phyloP scores from a whole-genome alignment of 2,797 vertebrate species.

The Calcarius lapponicus region DNA sequence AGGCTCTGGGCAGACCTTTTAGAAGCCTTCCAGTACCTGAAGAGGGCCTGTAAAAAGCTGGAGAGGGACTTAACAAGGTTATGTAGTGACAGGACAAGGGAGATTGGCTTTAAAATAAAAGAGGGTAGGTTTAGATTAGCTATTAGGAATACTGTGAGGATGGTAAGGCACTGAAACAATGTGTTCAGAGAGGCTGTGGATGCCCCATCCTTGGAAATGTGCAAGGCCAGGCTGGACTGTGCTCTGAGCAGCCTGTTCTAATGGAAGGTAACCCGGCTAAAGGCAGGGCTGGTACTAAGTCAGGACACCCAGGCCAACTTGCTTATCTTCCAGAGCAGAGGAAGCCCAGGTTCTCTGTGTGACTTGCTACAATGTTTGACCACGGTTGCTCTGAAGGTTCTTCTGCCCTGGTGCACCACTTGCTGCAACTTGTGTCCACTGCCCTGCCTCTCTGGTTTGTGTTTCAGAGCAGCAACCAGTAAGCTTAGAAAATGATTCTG shows the following conservation, averaged over 20 bases:
- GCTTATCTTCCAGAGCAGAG: neutral
- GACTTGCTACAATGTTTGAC: neutral
- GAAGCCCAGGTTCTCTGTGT: neutral
- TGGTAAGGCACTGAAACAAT: neutral
- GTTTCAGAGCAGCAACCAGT: neutral
- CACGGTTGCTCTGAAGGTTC: neutral
- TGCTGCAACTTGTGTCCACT: neutral
- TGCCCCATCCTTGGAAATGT: neutral
- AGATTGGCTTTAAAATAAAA: neutral
- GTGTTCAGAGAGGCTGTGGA: neutral
- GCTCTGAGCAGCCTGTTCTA: neutral
- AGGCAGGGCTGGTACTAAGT: neutral
- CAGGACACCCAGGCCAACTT: neutral
- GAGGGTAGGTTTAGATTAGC: neutral
- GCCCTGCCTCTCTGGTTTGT: neutral
- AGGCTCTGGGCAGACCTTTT: neutral
- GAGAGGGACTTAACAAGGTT: neutral
- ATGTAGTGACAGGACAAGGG: neutral
- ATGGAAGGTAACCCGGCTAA: neutral
- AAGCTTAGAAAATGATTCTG: neutral
- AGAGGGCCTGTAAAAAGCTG: neutral
- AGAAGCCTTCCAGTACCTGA: neutral
- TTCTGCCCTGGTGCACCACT: neutral
- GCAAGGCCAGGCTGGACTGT: neutral
- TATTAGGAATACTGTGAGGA: neutral